Conservation (phyloP, 2,113 vertebrate genomes). For the Accipiter cooperii region DNA sequence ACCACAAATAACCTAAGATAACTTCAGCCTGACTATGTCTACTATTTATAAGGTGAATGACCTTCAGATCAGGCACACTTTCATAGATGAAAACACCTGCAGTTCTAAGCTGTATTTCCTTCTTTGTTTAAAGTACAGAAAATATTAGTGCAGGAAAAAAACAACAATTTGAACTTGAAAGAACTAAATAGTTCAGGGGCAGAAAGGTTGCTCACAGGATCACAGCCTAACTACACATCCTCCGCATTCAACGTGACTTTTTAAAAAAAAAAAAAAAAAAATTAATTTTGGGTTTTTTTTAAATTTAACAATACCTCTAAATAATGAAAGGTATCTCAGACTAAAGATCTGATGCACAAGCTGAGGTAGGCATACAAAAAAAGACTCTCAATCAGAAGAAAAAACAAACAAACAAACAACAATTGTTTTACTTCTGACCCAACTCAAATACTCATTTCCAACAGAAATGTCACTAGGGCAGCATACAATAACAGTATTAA, state of each 20-base stretch:
- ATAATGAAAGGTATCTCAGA: background rate
- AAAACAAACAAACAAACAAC: background rate
- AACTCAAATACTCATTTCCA: background rate
- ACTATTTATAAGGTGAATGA: background rate
- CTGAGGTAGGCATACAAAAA: background rate
- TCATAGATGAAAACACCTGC: background rate
- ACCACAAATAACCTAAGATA: background rate
- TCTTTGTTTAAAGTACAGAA: background rate
- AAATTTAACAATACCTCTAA: background rate
- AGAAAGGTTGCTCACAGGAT: background rate
- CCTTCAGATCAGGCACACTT: background rate
- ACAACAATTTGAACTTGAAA: background rate
- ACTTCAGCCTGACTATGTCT: constrained; percentile 1
- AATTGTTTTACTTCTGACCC: background rate
- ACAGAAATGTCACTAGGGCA: background rate
- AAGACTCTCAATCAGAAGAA: background rate
- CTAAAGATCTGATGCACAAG: background rate
- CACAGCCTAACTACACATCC: background rate
- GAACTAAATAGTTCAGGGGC: background rate
- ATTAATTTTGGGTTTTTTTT: background rate
- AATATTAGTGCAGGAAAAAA: background rate
- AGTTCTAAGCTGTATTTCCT: background rate
- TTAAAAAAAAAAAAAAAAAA: too few species aligned
- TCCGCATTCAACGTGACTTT: background rate
- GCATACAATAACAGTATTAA: background rate